These are phyloP conservation scores for Drosophila arizonae DNA, from an alignment of 1,140 invertebrate species.

Conservation along the genomic window DNA sequence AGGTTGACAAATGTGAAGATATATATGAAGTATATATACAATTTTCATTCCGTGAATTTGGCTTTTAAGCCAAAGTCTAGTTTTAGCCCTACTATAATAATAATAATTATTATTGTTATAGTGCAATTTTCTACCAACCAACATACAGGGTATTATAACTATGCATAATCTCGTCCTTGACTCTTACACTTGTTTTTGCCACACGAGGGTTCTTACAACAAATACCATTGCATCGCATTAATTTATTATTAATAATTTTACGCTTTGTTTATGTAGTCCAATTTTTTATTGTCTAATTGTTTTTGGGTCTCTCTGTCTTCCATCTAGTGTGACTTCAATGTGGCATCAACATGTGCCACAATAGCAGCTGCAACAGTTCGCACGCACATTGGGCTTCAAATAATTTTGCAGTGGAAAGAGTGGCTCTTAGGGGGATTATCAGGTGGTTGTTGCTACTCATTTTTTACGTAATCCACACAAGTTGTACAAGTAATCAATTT, in stretches of 20 bases:
- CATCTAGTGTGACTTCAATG: constrained; percentile 8
- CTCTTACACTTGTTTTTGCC: constrained; percentile 64
- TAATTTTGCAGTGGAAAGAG: constrained; percentile 46
- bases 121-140: not conserved
- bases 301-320: constrained; percentile 17
- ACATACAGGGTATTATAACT: constrained; percentile 11
- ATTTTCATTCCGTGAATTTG: too few species aligned
- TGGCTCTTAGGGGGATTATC: constrained; percentile 57
- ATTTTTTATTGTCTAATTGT: constrained; percentile 59
- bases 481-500: not conserved
- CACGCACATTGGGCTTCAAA: constrained; percentile 57
- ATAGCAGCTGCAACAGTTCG: constrained; percentile 56
- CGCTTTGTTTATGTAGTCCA: constrained; percentile 77
- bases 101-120: too few species aligned
- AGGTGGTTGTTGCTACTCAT: constrained; percentile 51
- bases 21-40: too few species aligned
- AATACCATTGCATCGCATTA: constrained; percentile 58
- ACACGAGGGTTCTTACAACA: constrained; percentile 56
- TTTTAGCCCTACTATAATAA: too few species aligned
- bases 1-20: too few species aligned
- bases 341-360: constrained; percentile 27
- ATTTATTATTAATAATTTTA: constrained; percentile 82
- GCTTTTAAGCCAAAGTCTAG: too few species aligned
- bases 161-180: constrained; percentile 21
- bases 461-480: not conserved